Conservation (phyloP, 2,113 vertebrate species). For the Podocnemis expansa region DNA sequence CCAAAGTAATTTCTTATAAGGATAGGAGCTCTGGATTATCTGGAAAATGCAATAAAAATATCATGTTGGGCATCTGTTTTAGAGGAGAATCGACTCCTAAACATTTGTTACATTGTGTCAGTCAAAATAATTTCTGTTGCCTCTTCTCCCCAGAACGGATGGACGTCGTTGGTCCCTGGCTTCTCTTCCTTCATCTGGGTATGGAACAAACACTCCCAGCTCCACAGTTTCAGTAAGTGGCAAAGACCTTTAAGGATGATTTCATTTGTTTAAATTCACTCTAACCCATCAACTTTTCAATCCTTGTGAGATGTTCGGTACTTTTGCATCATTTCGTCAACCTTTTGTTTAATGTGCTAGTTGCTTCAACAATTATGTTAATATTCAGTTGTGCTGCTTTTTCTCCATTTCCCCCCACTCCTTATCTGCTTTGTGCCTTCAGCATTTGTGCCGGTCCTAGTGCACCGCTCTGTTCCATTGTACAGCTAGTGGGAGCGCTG, state of each 20-base stretch:
- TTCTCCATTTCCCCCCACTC: constrained; percentile 57
- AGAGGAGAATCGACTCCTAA: not conserved
- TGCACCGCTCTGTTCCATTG: constrained; percentile 18
- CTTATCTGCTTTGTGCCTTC: constrained; percentile 62
- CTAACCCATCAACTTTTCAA: constrained; percentile 67
- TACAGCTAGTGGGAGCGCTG: not conserved
- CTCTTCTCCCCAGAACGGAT: constrained; percentile 84
- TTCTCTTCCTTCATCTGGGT: constrained; percentile 95
- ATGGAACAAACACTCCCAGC: constrained; percentile 98
- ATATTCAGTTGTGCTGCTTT: constrained; percentile 63
- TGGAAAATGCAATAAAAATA: not conserved
- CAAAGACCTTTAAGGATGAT: constrained; percentile 35
- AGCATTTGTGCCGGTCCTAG: constrained; percentile 37
- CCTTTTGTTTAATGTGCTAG: constrained; percentile 59
- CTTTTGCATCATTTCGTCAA: constrained; percentile 57
- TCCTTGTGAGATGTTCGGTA: constrained; percentile 58
- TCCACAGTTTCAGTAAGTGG: constrained; percentile 96
- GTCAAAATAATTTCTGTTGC: not conserved
- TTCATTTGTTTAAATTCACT: constrained; percentile 37
- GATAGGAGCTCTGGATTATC: not conserved
- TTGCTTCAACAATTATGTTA: constrained; percentile 32
- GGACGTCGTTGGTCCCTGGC: constrained; percentile 97
- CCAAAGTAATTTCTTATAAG: not conserved
- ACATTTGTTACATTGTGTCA: not conserved
- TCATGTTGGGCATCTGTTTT: not conserved